Percentiles rank a stretch among this genome's conserved stretches.
Evolutionary conservation across 2,888 invertebrate species (phyloP).

Genomic region (Cosmopolites sordidus): DNA sequence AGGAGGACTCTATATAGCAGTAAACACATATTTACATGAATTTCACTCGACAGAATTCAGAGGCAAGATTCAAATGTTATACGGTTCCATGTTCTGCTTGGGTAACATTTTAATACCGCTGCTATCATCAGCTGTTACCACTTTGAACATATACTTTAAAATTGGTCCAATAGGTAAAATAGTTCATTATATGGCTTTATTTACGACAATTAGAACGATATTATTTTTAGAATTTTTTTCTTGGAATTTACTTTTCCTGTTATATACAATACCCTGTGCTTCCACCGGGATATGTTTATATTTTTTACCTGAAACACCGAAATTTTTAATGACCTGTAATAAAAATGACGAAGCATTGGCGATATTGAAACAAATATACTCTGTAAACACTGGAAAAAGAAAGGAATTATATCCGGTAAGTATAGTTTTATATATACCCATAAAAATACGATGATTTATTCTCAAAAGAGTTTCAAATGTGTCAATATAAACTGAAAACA

Average conservation of each 20-base stretch:
- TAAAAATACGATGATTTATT: too few relatives aligned
- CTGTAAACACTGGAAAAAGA: conserved; percentile 59
- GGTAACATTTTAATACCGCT: conserved; percentile 61
- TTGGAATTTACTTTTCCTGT: conserved; percentile 59
- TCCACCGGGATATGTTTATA: conserved; percentile 57
- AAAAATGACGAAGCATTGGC: conserved; percentile 60
- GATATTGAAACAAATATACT: conserved; percentile 60
- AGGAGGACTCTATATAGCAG: conserved; percentile 44
- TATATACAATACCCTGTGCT: conserved; percentile 60
- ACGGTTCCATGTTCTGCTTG: conserved; percentile 60
- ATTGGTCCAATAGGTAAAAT: conserved; percentile 31
- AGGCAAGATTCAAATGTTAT: conserved; percentile 58
- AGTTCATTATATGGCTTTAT: background rate
- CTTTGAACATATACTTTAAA: conserved; percentile 53
- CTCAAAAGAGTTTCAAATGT: too few relatives aligned
- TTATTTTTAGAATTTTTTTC: conserved; percentile 30
- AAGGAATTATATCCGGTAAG: conserved; percentile 61
- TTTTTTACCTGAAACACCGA: conserved; percentile 70
- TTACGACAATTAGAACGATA: background rate
- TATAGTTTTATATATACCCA: conserved; percentile 3
- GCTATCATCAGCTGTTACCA: conserved; percentile 68
- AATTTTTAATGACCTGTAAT: conserved; percentile 67
- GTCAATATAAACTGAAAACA: too few relatives aligned
- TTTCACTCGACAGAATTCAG: conserved; percentile 63
- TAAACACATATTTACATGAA: conserved; percentile 67